Evolutionary conservation across 2,113 vertebrate genomes (phyloP).

Genomic region (Proterorhinus semilunaris): DNA sequence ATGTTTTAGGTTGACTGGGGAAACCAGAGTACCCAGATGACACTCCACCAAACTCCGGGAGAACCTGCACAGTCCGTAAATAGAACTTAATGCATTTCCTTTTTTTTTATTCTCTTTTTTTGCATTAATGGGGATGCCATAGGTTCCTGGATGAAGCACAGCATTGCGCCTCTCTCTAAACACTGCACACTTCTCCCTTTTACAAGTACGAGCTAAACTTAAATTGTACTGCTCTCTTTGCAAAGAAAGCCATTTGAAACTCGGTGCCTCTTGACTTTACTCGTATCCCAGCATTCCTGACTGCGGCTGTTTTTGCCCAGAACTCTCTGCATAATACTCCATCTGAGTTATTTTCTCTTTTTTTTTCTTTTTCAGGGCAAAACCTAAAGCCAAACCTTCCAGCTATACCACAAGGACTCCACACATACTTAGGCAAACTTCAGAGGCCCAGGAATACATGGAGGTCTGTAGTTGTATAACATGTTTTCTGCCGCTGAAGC

Average conservation of each 20-base stretch:
- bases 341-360: conserved; percentile 10
- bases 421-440: conserved; percentile 45
- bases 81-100: too few species aligned
- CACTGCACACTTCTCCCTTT: background rate
- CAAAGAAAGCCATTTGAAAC: conserved; percentile 8
- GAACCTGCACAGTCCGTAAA: too few species aligned
- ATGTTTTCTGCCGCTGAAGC: conserved; percentile 45
- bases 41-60: too few species aligned
- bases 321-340: conserved; percentile 20
- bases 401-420: conserved; percentile 34
- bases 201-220: background rate
- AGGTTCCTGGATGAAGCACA: background rate
- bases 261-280: conserved; percentile 6
- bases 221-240: conserved; percentile 17
- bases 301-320: conserved; percentile 13
- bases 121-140: too few species aligned
- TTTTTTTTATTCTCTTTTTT: too few species aligned
- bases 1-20: too few species aligned
- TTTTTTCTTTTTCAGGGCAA: conserved; percentile 39
- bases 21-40: too few species aligned
- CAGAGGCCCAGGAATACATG: conserved; percentile 50
- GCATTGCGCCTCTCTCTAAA: background rate
- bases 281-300: background rate
- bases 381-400: conserved; percentile 21
- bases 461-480: conserved; percentile 65